Conservation (phyloP, 1,140 invertebrate genomes). For the Meloidogyne chitwoodi region DNA sequence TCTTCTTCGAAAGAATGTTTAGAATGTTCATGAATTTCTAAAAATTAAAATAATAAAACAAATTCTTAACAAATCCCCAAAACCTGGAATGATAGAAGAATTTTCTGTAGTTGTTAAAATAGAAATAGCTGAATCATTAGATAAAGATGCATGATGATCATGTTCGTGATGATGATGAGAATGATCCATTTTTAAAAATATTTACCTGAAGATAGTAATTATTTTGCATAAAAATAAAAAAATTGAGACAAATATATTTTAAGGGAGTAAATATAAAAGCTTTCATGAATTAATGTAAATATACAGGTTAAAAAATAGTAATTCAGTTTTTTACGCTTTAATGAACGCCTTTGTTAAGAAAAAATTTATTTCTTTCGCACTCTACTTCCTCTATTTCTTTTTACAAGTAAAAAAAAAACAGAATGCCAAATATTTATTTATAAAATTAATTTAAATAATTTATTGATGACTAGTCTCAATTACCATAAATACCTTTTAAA, state of each 20-base stretch:
- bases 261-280: neutral
- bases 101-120: neutral
- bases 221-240: neutral
- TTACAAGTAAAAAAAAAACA: neutral
- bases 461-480: no score
- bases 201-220: neutral
- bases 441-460: no score
- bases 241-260: neutral
- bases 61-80: neutral
- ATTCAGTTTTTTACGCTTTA: no score
- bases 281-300: no score
- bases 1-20: neutral
- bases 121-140: neutral
- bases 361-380: no score
- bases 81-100: neutral
- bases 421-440: neutral
- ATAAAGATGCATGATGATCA: neutral
- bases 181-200: neutral
- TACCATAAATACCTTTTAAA: no score
- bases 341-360: no score
- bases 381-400: neutral
- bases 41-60: neutral
- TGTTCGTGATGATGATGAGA: neutral
- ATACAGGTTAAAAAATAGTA: no score
- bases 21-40: neutral